Base-by-base conservation (phyloP, 1,140 invertebrate species). In the Metaphire vulgaris region DNA sequence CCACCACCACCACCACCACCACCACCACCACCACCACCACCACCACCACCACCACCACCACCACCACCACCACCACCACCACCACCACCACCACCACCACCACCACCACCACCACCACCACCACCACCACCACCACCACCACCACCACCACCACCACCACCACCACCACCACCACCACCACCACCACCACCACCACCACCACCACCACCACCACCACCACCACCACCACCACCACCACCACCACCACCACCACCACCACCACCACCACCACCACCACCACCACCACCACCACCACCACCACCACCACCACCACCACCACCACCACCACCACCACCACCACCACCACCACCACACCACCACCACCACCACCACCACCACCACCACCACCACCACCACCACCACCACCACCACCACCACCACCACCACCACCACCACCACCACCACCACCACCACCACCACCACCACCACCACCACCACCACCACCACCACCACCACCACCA, bases 71-170 rank as follows among this genome's bases (percentile, higher is more conserved):
- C 64, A 65, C 64, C 64, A 65, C 64, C 64, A 65, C 64, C 64
- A 65, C 64, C 64, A 65, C 64, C 64, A 70, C 69, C 69, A 70
- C 69, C 69, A 70, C 69, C 69, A 70, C 69, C 69, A 70, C 69
- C 29, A 70, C 69, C 29, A 65, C 64, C 64, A 65, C 64, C 64
- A 65, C 64, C 64, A 65, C 64, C 64, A 65, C 64, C 64, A 65
- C 64, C 64, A 65, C 64, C 64, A 65, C 64, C 64, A 65, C 64
- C 64, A 65, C 64, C 64, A 65, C 64, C 64, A 65, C 64, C 64
- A 65, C 64, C 64, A 65, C 64, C 64, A 65, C 64, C 64, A 65
- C 64, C 64, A 65, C 64, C 64, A 65, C 64, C 64, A 65, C 64
- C 64, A 65, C 64, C 64, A 65, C 64, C 64, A 65, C 64, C 64